These are phyloP conservation scores for Coluber constrictor DNA, from an alignment of 2,797 vertebrate species.

Conservation along the genomic window DNA sequence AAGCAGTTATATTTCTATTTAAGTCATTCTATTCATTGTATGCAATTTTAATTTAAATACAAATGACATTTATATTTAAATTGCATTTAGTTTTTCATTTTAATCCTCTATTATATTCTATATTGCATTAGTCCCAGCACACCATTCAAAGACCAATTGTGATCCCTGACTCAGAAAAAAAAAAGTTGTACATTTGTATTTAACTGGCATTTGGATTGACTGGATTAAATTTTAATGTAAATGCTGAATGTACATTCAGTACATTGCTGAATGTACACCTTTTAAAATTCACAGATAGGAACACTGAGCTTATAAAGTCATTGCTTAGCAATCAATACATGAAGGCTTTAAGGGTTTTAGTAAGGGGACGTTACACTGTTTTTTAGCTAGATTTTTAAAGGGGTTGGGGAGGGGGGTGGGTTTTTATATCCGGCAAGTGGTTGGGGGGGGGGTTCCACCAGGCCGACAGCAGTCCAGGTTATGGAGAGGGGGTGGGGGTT, in stretches of 20 bases:
- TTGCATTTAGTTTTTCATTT: neutral
- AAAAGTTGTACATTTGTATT: neutral
- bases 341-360: no score
- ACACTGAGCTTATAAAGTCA: neutral
- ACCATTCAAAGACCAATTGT: neutral
- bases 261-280: neutral
- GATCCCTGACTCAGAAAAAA: neutral
- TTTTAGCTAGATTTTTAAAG: no score
- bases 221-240: neutral
- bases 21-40: neutral
- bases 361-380: no score
- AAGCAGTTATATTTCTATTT: neutral
- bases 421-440: no score
- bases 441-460: no score
- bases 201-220: neutral
- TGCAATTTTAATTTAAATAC: neutral
- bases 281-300: neutral
- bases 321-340: neutral
- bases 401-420: no score
- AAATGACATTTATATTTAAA: neutral
- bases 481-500: no score
- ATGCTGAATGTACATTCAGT: no score
- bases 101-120: neutral
- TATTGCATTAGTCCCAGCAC: neutral
- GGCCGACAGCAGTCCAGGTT: no score